Conservation (phyloP, 2,113 vertebrate species). For the Pogonocichla stellata region DNA sequence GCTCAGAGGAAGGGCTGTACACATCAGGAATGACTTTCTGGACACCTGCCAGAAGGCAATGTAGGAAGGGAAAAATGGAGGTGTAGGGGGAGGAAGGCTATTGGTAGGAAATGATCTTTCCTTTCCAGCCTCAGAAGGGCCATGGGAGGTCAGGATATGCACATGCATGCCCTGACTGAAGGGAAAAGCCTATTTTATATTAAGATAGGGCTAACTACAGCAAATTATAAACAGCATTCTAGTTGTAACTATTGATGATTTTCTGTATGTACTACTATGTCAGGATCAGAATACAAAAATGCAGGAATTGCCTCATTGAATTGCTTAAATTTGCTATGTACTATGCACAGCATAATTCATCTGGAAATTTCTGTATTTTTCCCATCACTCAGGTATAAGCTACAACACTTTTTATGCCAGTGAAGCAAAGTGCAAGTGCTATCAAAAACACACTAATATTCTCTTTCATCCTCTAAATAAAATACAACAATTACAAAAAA, state of each 20-base stretch:
- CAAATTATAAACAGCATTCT: not conserved
- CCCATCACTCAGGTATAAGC: not conserved
- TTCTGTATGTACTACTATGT: not conserved
- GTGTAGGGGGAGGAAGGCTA: not conserved
- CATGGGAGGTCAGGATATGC: not conserved
- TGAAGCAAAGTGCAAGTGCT: not conserved
- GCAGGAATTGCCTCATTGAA: not conserved
- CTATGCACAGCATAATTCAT: not conserved
- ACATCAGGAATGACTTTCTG: not conserved
- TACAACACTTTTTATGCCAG: not conserved
- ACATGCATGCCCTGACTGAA: not conserved
- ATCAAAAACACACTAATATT: not conserved
- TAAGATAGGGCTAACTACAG: not conserved
- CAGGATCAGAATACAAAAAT: not conserved
- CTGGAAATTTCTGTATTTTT: not conserved
- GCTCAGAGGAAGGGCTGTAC: not conserved
- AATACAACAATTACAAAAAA: not conserved
- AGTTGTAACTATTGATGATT: not conserved
- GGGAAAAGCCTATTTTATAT: not conserved
- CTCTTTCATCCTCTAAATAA: not conserved
- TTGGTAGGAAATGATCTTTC: not conserved
- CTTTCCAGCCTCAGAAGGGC: not conserved
- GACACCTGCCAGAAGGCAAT: not conserved
- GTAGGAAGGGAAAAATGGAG: accelerated
- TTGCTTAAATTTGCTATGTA: not conserved